Base-by-base conservation (phyloP, 2,797 vertebrate species). In the Falco concolor region DNA sequence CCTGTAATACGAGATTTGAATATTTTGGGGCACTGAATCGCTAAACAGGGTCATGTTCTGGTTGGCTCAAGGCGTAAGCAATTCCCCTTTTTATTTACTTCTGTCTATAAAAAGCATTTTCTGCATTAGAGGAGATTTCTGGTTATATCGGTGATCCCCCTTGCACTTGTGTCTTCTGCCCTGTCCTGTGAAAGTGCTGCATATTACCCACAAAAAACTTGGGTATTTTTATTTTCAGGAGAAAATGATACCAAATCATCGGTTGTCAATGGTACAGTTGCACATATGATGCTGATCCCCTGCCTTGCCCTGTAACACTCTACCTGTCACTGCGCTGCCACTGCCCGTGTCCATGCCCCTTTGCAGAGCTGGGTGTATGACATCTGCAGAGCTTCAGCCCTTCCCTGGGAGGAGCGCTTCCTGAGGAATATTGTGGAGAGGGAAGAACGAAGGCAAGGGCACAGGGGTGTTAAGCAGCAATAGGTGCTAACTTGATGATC, bases 21-120 rank as follows among this genome's bases (percentile, higher is more conserved):
- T 94, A 93, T 95, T 96, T 91, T 95, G 93, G 88, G 84, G 44
- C 2, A 0, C 80, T 89, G 92, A 94, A 91, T 94, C 76, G 86
- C 69, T 91, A 87, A 84, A 92, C 57, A 77, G 53, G n/a, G 24
- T 83, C 75, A 78, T 57, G n/a, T 84, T 95, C 95, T 94, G 44
- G 50, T 80, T 93, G 87, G 42, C 76, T 89, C 61, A 95, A 94
- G 84, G 30, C 84, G 61, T 56, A 95, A 84, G 54, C 54, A 93
- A 76, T 92, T 93, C 42, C 40, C 82, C 59, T 78, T 92, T 90
- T 79, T 56, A 65, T 87, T 90, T 90, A 86, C 77, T 84, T 84
- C 32, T 60, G 20, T 68, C 79, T 78, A 54, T 78, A 65, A 92
- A 90, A 94, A 90, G 56, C 30, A 73, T 76, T 65, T 76, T 82